A percentile compares a stretch with the other conserved stretches of the same genome.
Conservation (phyloP, 2,113 vertebrate genomes). For the Genyomyrus donnyi region DNA sequence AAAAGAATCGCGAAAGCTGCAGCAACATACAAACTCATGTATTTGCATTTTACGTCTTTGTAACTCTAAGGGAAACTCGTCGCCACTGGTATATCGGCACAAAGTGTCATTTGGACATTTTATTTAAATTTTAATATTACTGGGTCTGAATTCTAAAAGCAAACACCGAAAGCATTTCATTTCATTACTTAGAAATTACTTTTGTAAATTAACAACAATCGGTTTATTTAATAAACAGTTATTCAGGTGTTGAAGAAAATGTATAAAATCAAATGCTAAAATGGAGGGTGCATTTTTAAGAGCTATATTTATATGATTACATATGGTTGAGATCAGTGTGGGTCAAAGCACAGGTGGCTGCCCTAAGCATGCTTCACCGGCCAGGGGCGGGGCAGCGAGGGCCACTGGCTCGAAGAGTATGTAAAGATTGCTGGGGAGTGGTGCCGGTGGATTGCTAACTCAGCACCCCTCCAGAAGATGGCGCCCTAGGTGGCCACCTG, state of each 20-base stretch:
- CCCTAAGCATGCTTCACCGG: neutral
- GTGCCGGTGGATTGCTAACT: neutral
- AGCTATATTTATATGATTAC: slow-evolving; percentile 8
- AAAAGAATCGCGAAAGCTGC: neutral
- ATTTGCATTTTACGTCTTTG: neutral
- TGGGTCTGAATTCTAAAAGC: neutral
- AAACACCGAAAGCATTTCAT: neutral
- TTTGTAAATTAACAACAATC: neutral
- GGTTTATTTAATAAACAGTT: neutral
- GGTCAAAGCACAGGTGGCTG: neutral
- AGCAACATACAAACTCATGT: neutral
- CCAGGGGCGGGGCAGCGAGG: neutral
- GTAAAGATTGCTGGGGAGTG: neutral
- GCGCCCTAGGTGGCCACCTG: neutral
- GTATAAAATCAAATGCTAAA: neutral
- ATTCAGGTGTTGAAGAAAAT: neutral
- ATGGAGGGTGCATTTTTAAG: neutral
- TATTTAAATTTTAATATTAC: neutral
- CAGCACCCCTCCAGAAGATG: neutral
- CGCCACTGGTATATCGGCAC: neutral
- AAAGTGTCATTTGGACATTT: neutral
- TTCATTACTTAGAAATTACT: neutral
- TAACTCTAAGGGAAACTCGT: neutral
- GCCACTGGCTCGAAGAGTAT: neutral
- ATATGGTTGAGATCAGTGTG: neutral